Percentiles rank a stretch among this genome's conserved stretches.
phyloP scores from a whole-genome alignment of 53 echinoderm and acorn worm genomes.

The Apostichopus leukothele region DNA sequence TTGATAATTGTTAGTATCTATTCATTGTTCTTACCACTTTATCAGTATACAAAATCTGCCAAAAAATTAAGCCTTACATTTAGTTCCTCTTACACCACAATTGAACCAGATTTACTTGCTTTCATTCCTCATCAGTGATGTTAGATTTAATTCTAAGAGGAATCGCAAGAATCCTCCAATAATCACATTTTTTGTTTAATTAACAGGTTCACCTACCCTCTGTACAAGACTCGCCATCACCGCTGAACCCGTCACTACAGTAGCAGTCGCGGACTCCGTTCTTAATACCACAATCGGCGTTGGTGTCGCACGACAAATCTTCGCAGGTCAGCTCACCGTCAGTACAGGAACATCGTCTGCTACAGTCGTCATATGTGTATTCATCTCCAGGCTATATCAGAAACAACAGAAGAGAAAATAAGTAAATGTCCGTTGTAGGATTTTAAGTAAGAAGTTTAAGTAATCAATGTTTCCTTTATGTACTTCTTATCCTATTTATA shows the following conservation, averaged over 20 bases:
- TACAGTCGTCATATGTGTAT: conserved; percentile 16
- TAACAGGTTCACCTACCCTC: neutral
- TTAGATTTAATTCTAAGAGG: no score
- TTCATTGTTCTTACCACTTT: no score
- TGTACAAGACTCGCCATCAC: neutral
- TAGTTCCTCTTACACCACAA: no score
- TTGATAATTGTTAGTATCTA: no score
- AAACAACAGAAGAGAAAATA: neutral
- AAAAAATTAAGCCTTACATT: no score
- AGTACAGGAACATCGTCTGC: conserved; percentile 41
- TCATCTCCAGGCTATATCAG: conserved; percentile 20
- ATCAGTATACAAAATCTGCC: no score
- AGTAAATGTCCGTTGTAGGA: no score
- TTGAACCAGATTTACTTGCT: no score
- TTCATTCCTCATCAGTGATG: no score
- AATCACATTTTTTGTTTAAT: neutral
- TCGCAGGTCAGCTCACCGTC: conserved; percentile 52
- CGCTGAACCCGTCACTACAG: conserved; percentile 52
- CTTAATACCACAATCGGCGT: conserved; percentile 29
- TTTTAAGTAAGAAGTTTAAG: no score
- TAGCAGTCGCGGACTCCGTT: conserved; percentile 61
- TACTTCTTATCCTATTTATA: no score
- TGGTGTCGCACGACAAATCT: conserved; percentile 29
- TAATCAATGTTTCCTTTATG: no score
- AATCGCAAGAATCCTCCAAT: neutral